These are phyloP conservation scores for Acleris sparsana DNA, from an alignment of 2,888 invertebrate genomes.

Conservation along the genomic window DNA sequence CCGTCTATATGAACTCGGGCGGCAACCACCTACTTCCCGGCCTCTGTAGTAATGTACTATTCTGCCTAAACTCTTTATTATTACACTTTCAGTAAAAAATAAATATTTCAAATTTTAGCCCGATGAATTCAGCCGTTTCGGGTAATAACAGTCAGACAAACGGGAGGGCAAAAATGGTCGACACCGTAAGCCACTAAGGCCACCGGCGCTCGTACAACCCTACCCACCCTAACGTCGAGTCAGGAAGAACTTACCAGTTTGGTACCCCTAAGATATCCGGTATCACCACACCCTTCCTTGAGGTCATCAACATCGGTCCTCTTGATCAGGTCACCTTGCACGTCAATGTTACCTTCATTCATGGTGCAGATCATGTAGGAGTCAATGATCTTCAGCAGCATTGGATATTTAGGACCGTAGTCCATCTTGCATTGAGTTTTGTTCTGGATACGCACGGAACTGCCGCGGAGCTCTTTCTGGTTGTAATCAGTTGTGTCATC, in stretches of 20 bases:
- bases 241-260: not conserved
- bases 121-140: no score
- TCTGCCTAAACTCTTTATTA: no score
- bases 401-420: conserved; percentile 38
- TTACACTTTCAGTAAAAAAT: no score
- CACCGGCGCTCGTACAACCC: no score
- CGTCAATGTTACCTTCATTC: conserved; percentile 44
- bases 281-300: not conserved
- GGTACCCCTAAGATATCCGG: not conserved
- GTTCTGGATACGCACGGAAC: conserved; percentile 43
- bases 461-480: conserved; percentile 42
- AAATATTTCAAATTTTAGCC: no score
- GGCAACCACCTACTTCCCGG: no score
- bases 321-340: conserved; percentile 28
- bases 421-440: conserved; percentile 46
- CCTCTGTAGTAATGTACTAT: no score
- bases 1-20: no score
- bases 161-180: no score
- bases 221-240: not conserved
- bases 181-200: no score
- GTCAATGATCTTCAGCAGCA: conserved; percentile 45
- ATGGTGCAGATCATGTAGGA: conserved; percentile 56
- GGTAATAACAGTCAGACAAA: no score
- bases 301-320: conserved; percentile 9
- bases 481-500: conserved; percentile 44